Percentiles rank a stretch among this genome's conserved stretches.
Evolutionary conservation across 2,888 invertebrate species (phyloP).

Genomic region (Epistrophe eligans): DNA sequence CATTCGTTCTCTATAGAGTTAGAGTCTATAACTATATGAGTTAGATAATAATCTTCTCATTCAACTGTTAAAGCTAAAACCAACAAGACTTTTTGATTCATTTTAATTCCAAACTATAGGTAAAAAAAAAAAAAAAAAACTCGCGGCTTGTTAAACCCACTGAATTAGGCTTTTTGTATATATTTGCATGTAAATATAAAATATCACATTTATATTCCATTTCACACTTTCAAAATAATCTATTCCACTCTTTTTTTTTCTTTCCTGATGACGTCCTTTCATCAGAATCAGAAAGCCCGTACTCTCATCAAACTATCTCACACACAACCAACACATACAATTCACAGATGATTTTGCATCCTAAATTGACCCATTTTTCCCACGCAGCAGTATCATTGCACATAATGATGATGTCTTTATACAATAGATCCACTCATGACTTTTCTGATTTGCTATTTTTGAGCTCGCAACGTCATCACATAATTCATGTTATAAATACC

Average conservation of each 20-base stretch:
- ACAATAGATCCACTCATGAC: conserved; percentile 40
- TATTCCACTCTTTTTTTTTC: not conserved
- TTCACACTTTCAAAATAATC: conserved; percentile 9
- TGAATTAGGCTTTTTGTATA: not conserved
- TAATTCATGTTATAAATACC: conserved; percentile 39
- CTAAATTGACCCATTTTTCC: conserved; percentile 22
- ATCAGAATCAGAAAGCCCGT: conserved; percentile 31
- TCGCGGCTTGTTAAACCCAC: not conserved
- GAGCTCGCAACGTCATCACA: conserved; percentile 18
- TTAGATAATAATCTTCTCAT: no score
- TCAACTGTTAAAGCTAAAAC: no score
- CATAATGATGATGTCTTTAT: not conserved
- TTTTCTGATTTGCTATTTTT: conserved; percentile 38
- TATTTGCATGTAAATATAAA: not conserved
- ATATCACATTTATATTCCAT: not conserved
- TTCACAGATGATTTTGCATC: conserved; percentile 13
- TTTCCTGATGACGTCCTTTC: not conserved
- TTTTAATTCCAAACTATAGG: fast-evolving
- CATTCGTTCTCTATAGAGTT: no score
- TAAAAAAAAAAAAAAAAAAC: not conserved
- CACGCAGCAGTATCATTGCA: conserved; percentile 8
- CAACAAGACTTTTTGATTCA: not conserved
- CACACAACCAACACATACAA: not conserved
- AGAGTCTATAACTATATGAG: no score
- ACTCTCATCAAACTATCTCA: no score